These are phyloP conservation scores for Crenichthys baileyi DNA, from an alignment of 2,797 vertebrate species.

Conservation along the genomic window DNA sequence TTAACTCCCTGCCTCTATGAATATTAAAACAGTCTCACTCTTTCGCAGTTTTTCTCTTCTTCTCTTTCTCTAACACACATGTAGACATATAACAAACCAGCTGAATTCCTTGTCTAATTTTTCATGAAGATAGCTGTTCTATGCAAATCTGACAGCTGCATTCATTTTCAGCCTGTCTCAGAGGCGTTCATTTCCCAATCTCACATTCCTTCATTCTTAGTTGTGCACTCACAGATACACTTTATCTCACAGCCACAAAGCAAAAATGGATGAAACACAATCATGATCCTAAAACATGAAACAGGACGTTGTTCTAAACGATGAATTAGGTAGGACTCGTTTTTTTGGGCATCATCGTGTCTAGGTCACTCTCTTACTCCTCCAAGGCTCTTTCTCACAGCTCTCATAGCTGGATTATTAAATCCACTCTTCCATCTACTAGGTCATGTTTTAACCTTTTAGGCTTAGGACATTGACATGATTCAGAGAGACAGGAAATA, in stretches of 20 bases:
- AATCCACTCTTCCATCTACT: conserved; percentile 35
- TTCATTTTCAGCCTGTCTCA: conserved; percentile 63
- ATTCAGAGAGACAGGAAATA: conserved; percentile 63
- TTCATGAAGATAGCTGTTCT: conserved; percentile 71
- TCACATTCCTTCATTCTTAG: conserved; percentile 31
- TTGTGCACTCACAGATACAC: conserved; percentile 20
- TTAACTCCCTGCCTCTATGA: conserved; percentile 67
- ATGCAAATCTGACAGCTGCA: conserved; percentile 74
- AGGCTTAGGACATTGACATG: conserved; percentile 52
- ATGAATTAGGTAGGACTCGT: conserved; percentile 28
- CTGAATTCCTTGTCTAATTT: conserved; percentile 62
- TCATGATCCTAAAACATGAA: conserved; percentile 40
- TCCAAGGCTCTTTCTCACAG: conserved; percentile 27
- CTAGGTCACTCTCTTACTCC: conserved; percentile 46
- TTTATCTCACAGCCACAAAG: conserved; percentile 19
- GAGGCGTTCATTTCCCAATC: conserved; percentile 64
- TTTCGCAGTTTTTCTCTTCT: conserved; percentile 13
- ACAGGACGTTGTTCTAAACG: not conserved
- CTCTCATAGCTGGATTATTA: conserved; percentile 63
- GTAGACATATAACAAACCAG: conserved; percentile 46
- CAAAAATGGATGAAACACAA: conserved; percentile 27
- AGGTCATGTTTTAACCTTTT: conserved; percentile 57
- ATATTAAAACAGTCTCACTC: conserved; percentile 71
- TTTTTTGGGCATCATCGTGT: conserved; percentile 50
- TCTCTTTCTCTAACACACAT: conserved; percentile 40